phyloP scores from a whole-genome alignment of 2,888 invertebrate genomes.

The Agrochola macilenta region DNA sequence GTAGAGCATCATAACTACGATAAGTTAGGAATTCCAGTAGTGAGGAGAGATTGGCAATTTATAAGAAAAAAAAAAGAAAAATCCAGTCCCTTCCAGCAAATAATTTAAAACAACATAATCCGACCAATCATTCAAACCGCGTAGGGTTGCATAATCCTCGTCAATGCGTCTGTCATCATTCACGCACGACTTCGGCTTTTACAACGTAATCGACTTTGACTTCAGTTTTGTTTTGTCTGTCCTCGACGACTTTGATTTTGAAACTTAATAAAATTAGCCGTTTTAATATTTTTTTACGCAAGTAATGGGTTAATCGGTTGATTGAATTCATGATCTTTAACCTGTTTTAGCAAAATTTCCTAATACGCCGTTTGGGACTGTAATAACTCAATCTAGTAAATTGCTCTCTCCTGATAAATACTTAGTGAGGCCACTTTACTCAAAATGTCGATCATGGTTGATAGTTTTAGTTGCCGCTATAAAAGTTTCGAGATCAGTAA shows the following conservation, averaged over 20 bases:
- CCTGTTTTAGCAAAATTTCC: constrained; percentile 27
- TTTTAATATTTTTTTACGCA: constrained; percentile 11
- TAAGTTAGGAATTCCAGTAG: not conserved
- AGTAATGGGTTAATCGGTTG: constrained; percentile 19
- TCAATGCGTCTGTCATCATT: constrained; percentile 78
- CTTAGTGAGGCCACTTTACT: constrained; percentile 40
- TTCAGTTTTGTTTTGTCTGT: constrained; percentile 61
- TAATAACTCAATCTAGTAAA: constrained; percentile 51
- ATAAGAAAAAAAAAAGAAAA: not conserved
- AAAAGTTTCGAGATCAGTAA: constrained; percentile 12
- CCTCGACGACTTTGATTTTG: constrained; percentile 12
- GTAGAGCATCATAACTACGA: not conserved
- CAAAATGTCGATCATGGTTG: constrained; percentile 19
- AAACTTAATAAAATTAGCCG: constrained; percentile 21
- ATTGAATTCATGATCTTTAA: constrained; percentile 44
- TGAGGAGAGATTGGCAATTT: not conserved
- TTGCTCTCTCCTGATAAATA: constrained; percentile 48
- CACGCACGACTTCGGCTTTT: constrained; percentile 77
- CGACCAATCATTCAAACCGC: constrained; percentile 70
- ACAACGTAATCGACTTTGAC: constrained; percentile 73
- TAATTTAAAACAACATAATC: constrained; percentile 60
- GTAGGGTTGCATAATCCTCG: constrained; percentile 78
- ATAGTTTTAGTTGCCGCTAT: constrained; percentile 23
- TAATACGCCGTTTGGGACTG: constrained; percentile 24
- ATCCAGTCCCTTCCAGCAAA: constrained; percentile 64